These are phyloP conservation scores for Acromyrmex heyeri DNA, from an alignment of 1,140 invertebrate species.

Conservation along the genomic window DNA sequence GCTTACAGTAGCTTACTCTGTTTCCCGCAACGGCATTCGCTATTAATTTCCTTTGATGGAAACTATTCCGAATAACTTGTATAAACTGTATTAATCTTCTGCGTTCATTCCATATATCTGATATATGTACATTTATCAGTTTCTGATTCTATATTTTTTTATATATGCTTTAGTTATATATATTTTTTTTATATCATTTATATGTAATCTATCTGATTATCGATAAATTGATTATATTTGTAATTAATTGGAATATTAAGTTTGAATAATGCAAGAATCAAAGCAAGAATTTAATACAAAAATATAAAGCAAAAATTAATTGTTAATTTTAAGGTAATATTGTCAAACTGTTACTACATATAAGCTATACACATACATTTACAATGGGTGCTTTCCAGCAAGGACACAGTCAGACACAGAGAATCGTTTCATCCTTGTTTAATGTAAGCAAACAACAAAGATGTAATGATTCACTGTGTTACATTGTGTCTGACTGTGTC, in stretches of 20 bases:
- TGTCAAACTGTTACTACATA: background rate
- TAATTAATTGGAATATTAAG: constrained; percentile 1
- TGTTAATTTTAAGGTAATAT: background rate
- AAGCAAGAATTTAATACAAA: too few species aligned
- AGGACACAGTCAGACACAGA: too few species aligned
- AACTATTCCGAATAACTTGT: constrained; percentile 48
- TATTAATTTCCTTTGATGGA: constrained; percentile 43
- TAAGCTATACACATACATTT: background rate
- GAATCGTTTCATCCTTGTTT: too few species aligned
- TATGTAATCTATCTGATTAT: constrained; percentile 9
- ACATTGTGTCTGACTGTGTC: too few species aligned
- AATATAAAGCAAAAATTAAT: background rate
- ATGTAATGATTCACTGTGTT: too few species aligned
- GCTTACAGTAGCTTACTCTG: constrained; percentile 35
- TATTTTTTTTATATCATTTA: too few species aligned
- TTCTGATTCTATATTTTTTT: background rate
- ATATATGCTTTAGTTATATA: background rate
- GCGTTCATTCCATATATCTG: background rate
- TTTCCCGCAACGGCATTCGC: constrained; percentile 7
- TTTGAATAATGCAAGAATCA: background rate
- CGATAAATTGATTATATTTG: background rate
- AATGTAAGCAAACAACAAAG: too few species aligned
- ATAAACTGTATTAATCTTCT: constrained; percentile 38
- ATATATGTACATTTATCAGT: background rate
- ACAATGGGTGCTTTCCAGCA: background rate